Percentiles rank a stretch among this genome's conserved stretches.
Conservation (phyloP, 1,140 invertebrate species). For the Tachypleus tridentatus region DNA sequence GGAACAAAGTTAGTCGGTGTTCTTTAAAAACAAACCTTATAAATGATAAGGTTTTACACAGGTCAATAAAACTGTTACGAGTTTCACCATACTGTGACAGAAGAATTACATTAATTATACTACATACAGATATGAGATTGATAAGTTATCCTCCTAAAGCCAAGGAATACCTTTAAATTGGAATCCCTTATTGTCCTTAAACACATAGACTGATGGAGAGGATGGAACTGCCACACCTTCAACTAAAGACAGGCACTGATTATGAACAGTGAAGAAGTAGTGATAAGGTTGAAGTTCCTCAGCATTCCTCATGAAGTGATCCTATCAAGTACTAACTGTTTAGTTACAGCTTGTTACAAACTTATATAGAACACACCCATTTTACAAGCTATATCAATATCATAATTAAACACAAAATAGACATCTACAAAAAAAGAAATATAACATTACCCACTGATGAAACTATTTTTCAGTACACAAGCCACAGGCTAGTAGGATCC, state of each 20-base stretch:
- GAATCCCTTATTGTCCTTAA: constrained; percentile 60
- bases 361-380: too few species aligned
- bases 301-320: constrained; percentile 58
- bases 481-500: too few species aligned
- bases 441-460: background rate
- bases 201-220: constrained; percentile 54
- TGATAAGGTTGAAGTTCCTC: constrained; percentile 63
- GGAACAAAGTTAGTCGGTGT: too few species aligned
- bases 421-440: constrained; percentile 3
- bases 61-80: too few species aligned
- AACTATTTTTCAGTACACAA: too few species aligned
- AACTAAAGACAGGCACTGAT: constrained; percentile 28
- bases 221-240: constrained; percentile 7
- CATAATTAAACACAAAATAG: too few species aligned
- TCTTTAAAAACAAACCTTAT: too few species aligned
- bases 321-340: constrained; percentile 38
- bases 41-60: too few species aligned
- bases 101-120: too few species aligned
- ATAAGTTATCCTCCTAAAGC: background rate
- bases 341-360: too few species aligned
- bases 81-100: too few species aligned
- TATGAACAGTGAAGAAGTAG: constrained; percentile 56
- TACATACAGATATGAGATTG: constrained; percentile 17
- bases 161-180: constrained; percentile 48
- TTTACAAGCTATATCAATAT: too few species aligned